Evolutionary conservation across 2,113 vertebrate genomes (phyloP).

Genomic region (Marmota flaviventris): DNA sequence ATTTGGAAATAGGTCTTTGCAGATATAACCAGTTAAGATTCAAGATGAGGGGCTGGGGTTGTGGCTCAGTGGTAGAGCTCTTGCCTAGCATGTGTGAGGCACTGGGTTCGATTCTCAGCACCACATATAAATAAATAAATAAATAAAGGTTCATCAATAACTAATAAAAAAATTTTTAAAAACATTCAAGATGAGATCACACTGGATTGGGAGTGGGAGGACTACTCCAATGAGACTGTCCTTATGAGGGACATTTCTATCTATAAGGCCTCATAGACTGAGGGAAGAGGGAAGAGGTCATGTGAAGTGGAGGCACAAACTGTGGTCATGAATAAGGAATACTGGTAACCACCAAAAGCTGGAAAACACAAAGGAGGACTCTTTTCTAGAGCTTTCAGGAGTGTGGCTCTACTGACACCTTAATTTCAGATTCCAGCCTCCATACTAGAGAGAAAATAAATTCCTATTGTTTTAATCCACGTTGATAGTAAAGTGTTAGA

Average conservation of each 20-base stretch:
- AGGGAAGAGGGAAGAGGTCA: background rate
- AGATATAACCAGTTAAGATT: background rate
- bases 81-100: no score
- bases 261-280: background rate
- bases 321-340: background rate
- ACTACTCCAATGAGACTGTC: background rate
- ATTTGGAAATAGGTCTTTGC: slow-evolving; percentile 21
- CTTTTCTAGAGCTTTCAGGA: background rate
- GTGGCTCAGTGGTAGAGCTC: no score
- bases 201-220: background rate
- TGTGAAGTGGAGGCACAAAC: background rate
- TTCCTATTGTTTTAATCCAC: background rate
- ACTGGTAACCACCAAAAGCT: background rate
- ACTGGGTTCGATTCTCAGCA: no score
- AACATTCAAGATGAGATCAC: background rate
- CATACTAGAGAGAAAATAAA: background rate
- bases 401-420: no score
- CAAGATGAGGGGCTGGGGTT: background rate
- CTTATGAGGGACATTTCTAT: background rate
- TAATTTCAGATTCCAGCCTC: background rate
- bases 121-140: no score
- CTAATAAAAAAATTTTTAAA: no score
- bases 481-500: background rate
- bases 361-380: background rate
- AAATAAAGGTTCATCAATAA: no score